These are phyloP conservation scores for Ceyx melanurus DNA, from an alignment of 2,113 vertebrate genomes.

Conservation along the genomic window DNA sequence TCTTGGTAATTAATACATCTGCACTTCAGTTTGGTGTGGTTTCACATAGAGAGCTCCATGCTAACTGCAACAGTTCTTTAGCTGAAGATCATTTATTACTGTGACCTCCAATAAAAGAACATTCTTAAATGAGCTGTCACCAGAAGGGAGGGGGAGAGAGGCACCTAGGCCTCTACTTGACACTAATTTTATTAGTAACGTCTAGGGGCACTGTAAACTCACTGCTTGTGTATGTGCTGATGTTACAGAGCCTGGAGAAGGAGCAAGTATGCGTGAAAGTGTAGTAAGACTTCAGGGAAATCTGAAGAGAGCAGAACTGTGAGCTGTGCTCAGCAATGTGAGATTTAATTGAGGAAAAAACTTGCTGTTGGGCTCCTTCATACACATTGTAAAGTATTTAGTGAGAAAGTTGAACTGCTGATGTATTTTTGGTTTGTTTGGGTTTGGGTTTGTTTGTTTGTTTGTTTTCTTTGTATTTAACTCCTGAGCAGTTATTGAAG, in stretches of 20 bases:
- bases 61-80: not conserved
- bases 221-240: not conserved
- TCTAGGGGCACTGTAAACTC: conserved; percentile 52
- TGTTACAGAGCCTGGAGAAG: not conserved
- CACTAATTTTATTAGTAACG: conserved; percentile 2
- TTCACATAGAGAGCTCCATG: not conserved
- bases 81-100: not conserved
- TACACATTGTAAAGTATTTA: not conserved
- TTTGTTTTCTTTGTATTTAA: not conserved
- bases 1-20: not conserved
- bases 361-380: not conserved
- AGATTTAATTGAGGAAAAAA: conserved; percentile 26
- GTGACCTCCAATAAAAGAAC: not conserved
- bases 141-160: not conserved
- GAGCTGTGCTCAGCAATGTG: not conserved
- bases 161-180: not conserved
- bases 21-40: not conserved
- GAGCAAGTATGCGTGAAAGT: not conserved
- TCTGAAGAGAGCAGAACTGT: not conserved
- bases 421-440: not conserved
- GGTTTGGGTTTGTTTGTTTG: not conserved
- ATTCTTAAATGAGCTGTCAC: not conserved
- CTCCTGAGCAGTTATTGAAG: not conserved
- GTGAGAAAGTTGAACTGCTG: not conserved
- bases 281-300: not conserved